phyloP scores from a whole-genome alignment of 2,888 invertebrate genomes.

The Dascillus cervinus region DNA sequence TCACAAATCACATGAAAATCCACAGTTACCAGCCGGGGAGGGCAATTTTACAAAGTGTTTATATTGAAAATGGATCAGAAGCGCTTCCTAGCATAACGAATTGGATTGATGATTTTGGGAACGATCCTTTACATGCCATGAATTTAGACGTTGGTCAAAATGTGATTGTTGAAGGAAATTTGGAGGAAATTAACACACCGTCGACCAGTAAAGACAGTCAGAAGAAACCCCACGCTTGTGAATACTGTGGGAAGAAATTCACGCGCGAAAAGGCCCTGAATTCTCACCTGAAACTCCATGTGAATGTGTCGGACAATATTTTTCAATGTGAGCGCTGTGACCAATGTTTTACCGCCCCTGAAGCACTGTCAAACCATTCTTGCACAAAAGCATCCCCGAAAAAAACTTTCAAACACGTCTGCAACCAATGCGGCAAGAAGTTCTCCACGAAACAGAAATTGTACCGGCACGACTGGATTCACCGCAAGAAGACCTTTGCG shows the following conservation, averaged over 20 bases:
- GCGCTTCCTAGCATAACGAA: slow-evolving; percentile 11
- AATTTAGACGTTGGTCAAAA: slow-evolving; percentile 19
- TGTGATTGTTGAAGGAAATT: slow-evolving; percentile 32
- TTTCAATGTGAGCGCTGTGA: slow-evolving; percentile 45
- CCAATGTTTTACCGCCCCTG: slow-evolving; percentile 41
- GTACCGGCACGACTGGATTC: slow-evolving; percentile 44
- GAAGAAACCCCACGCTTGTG: slow-evolving; percentile 37
- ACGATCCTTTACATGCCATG: background rate
- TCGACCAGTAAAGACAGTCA: slow-evolving; percentile 20
- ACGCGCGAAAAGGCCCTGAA: slow-evolving; percentile 40
- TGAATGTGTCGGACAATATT: slow-evolving; percentile 27
- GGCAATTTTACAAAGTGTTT: slow-evolving; percentile 30
- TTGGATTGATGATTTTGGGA: slow-evolving; percentile 7
- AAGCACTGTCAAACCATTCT: slow-evolving; percentile 37
- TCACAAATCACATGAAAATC: slow-evolving; percentile 48
- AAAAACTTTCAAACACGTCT: slow-evolving; percentile 34
- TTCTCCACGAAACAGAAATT: slow-evolving; percentile 45
- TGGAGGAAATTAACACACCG: slow-evolving; percentile 21
- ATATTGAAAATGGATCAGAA: slow-evolving; percentile 9
- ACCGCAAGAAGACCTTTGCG: slow-evolving; percentile 40
- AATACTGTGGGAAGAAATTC: slow-evolving; percentile 40
- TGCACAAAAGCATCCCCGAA: background rate
- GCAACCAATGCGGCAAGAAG: slow-evolving; percentile 40
- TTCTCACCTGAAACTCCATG: slow-evolving; percentile 34
- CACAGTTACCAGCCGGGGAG: slow-evolving; percentile 42